Percentiles rank a stretch among this genome's conserved stretches.
phyloP scores from a whole-genome alignment of 2,888 invertebrate genomes.

The Xylota segnis region DNA sequence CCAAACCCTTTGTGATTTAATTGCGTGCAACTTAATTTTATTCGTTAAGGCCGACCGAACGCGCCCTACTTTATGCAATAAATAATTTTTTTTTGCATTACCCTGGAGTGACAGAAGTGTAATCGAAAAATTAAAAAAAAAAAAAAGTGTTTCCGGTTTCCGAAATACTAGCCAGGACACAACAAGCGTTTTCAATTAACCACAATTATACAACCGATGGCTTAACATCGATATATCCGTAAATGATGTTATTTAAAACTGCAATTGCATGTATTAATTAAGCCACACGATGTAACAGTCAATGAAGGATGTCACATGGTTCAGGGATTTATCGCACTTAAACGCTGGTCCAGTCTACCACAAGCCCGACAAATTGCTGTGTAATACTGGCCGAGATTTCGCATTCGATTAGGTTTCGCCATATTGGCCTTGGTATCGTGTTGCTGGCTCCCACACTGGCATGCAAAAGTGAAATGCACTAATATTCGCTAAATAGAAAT shows the following conservation, averaged over 20 bases:
- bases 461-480: conserved; percentile 12
- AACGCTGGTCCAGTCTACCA: conserved; percentile 11
- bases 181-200: conserved; percentile 43
- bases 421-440: conserved; percentile 39
- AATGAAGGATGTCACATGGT: conserved; percentile 37
- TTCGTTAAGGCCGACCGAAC: neutral
- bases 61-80: no score
- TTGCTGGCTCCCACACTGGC: neutral
- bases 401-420: conserved; percentile 57
- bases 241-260: conserved; percentile 53
- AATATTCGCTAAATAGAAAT: conserved; percentile 62
- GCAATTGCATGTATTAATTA: conserved; percentile 38
- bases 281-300: conserved; percentile 27
- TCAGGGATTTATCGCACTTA: conserved; percentile 36
- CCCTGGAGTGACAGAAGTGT: neutral
- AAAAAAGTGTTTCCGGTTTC: no score
- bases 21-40: neutral
- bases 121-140: neutral
- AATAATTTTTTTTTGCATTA: no score
- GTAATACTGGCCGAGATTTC: conserved; percentile 57
- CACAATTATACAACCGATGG: conserved; percentile 42
- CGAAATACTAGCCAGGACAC: neutral
- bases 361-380: conserved; percentile 36
- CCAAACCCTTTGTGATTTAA: neutral
- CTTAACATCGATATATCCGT: conserved; percentile 46